These are phyloP conservation scores for Eclectus roratus DNA, from an alignment of 2,113 vertebrate species.

Conservation along the genomic window DNA sequence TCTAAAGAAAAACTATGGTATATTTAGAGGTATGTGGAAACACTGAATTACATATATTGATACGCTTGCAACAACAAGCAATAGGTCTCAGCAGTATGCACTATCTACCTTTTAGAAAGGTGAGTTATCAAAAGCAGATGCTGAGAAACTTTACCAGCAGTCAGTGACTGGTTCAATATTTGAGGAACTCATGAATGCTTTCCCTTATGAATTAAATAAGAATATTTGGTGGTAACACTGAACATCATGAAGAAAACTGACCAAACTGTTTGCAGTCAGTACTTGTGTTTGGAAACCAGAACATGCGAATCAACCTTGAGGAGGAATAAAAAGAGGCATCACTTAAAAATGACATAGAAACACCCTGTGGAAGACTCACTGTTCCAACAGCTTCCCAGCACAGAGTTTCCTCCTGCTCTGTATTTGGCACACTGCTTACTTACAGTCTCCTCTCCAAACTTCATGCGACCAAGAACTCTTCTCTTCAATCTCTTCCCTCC, in stretches of 20 bases:
- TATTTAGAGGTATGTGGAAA: not conserved
- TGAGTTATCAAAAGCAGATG: not conserved
- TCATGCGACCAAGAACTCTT: not conserved
- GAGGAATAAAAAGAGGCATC: not conserved
- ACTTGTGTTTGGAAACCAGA: not conserved
- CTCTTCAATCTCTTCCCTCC: not conserved
- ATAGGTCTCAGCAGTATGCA: not conserved
- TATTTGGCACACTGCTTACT: accelerated
- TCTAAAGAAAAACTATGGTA: not conserved
- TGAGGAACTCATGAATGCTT: not conserved
- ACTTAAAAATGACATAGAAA: not conserved
- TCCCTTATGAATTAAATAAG: not conserved
- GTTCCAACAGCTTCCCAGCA: not conserved
- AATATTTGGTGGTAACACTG: not conserved
- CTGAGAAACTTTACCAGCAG: not conserved
- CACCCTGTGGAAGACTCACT: not conserved
- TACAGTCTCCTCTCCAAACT: not conserved
- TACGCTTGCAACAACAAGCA: not conserved
- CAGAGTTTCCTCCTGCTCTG: not conserved
- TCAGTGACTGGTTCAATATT: not conserved
- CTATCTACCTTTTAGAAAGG: not conserved
- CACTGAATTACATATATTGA: not conserved
- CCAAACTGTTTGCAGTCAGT: not conserved
- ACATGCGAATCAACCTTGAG: not conserved
- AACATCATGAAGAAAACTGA: not conserved